Evolutionary conservation across 2,797 vertebrate genomes (phyloP), one percentile per base, ranked within the genome.

Genomic region (Kryptopterus vitreolus): DNA sequence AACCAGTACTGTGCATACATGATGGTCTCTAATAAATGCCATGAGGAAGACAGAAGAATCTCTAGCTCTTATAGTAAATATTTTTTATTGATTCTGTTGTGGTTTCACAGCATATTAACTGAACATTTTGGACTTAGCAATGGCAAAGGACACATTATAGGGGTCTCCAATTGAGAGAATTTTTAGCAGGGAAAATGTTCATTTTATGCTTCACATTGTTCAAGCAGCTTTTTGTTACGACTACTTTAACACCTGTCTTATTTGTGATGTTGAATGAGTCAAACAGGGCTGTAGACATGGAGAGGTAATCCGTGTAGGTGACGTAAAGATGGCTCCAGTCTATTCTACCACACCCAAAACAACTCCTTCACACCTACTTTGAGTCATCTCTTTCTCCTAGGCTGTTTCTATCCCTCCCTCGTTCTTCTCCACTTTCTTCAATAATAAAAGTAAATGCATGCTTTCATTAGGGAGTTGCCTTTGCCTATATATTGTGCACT

Each of bases 291-390:
- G 11, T 50, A 58, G 26, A 53, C 31, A 38, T 18, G 26, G 33
- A 22, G 12, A 33, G n/a, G 16, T 63, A 16, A 29, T 74, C 46
- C 35, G 24, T 63, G 24, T 43, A 52, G 66, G 29, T 46, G 52
- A 75, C 26, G 20, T 72, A 15, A 62, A 76, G 57, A 29, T 78
- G 69, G n/a, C 16, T 66, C 31, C 11, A 16, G 31, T 74, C 35
- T 31, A 31, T n/a, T 50, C 35, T 20, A 35, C 55, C 77, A 83
- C 81, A 79, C 81, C 81, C 73, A 29, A 76, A 79, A 58, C 18
- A 24, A 13, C 43, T 79, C 7, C n/a, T 62, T 79, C 72, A 84
- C 76, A 79, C 78, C 81, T 80, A 69, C 72, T 13, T 52, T 80
- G 80, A 81, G 78, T 82, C 79, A 74, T 72, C 61, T 65, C 24